A percentile compares a stretch with the other conserved stretches of the same genome.
These are phyloP conservation scores for Rallus crepitans DNA, from an alignment of 2,797 vertebrate species.

Conservation along the genomic window DNA sequence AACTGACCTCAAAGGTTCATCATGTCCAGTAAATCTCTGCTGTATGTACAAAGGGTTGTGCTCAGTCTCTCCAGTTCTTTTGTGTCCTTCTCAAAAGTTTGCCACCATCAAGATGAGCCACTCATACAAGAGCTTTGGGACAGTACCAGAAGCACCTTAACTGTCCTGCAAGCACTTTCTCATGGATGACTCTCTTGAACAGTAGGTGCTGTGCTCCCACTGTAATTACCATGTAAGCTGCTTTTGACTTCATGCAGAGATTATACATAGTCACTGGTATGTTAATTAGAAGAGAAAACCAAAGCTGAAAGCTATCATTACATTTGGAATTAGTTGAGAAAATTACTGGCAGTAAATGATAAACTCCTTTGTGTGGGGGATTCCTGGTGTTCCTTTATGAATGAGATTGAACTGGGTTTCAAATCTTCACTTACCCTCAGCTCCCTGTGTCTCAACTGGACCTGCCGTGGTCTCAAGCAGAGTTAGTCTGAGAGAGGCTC, in stretches of 20 bases:
- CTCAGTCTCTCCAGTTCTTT: background rate
- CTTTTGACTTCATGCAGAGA: conserved; percentile 19
- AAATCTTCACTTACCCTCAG: background rate
- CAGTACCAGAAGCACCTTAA: background rate
- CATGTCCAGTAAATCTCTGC: background rate
- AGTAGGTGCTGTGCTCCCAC: background rate
- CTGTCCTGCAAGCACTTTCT: background rate
- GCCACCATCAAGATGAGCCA: background rate
- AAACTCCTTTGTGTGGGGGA: background rate
- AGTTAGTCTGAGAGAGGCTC: background rate
- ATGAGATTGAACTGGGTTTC: background rate
- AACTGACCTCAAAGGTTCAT: background rate
- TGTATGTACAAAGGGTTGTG: background rate
- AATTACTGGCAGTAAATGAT: conserved; percentile 16
- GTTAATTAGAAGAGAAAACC: conserved; percentile 9
- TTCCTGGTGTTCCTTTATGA: background rate
- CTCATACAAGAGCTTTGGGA: background rate
- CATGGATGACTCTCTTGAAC: background rate
- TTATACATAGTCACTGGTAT: background rate
- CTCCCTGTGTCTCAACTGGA: background rate
- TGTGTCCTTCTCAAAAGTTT: background rate
- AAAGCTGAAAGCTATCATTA: conserved; percentile 32
- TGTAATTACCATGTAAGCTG: background rate
- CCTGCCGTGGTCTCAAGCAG: background rate
- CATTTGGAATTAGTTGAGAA: conserved; percentile 20